phyloP scores from a whole-genome alignment of 2,797 vertebrate genomes.

The Artibeus jamaicensis region DNA sequence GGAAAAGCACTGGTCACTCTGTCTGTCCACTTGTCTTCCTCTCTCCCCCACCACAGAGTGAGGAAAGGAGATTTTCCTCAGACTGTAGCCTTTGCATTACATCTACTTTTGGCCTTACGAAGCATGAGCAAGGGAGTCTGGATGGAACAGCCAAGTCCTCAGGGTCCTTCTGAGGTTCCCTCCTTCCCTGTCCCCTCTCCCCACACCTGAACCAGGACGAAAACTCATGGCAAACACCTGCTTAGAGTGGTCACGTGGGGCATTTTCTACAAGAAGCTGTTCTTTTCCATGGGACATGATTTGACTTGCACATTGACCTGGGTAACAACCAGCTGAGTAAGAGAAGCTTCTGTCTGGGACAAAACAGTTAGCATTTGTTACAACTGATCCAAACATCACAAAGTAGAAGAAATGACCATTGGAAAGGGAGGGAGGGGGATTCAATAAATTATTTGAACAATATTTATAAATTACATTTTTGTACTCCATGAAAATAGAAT shows the following conservation, averaged over 20 bases:
- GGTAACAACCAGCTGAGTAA: not conserved
- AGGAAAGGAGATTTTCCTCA: not conserved
- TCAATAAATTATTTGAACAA: not conserved
- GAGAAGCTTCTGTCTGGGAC: not conserved
- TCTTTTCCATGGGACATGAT: not conserved
- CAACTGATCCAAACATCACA: not conserved
- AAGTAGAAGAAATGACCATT: not conserved
- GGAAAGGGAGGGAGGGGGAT: not conserved
- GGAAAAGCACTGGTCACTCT: not conserved
- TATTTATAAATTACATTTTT: conserved; percentile 24
- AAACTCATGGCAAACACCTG: not conserved
- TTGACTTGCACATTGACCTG: not conserved
- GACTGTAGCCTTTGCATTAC: not conserved
- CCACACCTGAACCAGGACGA: not conserved
- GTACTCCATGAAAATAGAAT: conserved; percentile 21
- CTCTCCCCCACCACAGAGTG: no score
- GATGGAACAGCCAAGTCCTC: not conserved
- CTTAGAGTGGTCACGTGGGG: not conserved
- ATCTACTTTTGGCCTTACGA: not conserved
- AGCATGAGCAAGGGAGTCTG: not conserved
- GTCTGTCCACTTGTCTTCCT: not conserved
- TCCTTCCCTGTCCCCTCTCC: rapidly evolving
- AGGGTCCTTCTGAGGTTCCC: not conserved
- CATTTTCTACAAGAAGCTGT: not conserved
- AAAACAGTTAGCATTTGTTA: not conserved